Conservation (phyloP, 2,797 vertebrate species). For the Gallinago stenura region DNA sequence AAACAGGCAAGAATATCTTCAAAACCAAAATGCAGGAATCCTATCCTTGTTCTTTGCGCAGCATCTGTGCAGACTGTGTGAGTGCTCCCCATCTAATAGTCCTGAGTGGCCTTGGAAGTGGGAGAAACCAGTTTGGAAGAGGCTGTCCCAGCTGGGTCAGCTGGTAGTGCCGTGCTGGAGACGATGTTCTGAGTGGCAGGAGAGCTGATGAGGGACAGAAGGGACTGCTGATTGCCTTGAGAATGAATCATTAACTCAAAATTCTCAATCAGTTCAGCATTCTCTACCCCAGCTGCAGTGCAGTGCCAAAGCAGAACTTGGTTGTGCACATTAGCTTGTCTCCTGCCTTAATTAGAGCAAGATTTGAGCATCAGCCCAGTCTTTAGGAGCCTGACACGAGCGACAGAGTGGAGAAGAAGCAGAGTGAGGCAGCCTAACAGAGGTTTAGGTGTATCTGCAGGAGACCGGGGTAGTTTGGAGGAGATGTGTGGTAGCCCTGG, state of each 20-base stretch:
- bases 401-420: not conserved
- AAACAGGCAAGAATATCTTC: not conserved
- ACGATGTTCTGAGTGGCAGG: rapidly evolving
- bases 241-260: not conserved
- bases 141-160: not conserved
- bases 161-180: not conserved
- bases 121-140: not conserved
- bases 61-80: rapidly evolving
- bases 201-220: not conserved
- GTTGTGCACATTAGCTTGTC: rapidly evolving
- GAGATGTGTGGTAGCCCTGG: not conserved
- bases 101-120: not conserved
- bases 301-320: not conserved
- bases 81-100: not conserved
- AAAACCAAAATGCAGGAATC: not conserved
- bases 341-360: not conserved
- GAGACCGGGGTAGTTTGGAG: not conserved
- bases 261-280: not conserved
- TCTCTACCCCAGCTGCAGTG: not conserved
- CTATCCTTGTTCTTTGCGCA: not conserved
- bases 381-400: not conserved
- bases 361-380: not conserved
- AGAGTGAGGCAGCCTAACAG: rapidly evolving
- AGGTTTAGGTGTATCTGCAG: not conserved
- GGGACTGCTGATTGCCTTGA: not conserved